Base-by-base conservation (phyloP, 2,113 vertebrate genomes). In the Suricata suricatta region DNA sequence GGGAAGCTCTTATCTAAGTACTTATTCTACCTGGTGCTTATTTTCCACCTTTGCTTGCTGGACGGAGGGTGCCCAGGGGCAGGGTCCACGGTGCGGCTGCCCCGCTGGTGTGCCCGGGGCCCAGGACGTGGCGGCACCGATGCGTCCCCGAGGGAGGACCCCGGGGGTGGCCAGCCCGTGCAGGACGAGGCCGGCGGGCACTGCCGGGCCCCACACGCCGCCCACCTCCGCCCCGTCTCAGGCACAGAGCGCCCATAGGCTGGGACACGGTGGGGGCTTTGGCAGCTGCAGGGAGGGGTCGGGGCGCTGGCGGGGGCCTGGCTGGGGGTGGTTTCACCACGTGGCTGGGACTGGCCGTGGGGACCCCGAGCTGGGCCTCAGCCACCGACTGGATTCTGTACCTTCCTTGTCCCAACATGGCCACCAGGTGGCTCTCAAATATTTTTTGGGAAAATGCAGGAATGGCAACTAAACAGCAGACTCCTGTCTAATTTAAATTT, bases 321-420 rank as follows among this genome's bases (percentile, higher is more conserved):
- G 2, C 16, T 3, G 1, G 0, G 13, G 31, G 1, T 0, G 13
- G 33, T 6, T 41, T 80, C 7, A 3, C 44, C 1, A 2, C 2
- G 76, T 9, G 1, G 77, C 76, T n/a, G 8, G 89, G 77, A 69
- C 10, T 15, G 60, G 14, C 2, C 0, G 74, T 1, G 14, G 41
- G 57, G 12, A 8, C 38, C 0, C 50, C 0, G 31, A 16, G 76
- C 31, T 33, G 52, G 64, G 38, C 66, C 2, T 10, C 21, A 1
- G 27, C 41, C 41, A 41, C 41, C 0, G 5, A 0, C 27, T 6
- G 10, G 10, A 10, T 10, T 1, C 54, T 54, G 13, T 27, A 0
- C 0, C 2, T 2, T 54, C 54, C 63, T 21, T 38, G 27, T 47
- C 57, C 38, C 63, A 5, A 0, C 7, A 11, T 1, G 79, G 41